phyloP scores from a whole-genome alignment of 2,888 invertebrate species.

The Polia nebulosa region DNA sequence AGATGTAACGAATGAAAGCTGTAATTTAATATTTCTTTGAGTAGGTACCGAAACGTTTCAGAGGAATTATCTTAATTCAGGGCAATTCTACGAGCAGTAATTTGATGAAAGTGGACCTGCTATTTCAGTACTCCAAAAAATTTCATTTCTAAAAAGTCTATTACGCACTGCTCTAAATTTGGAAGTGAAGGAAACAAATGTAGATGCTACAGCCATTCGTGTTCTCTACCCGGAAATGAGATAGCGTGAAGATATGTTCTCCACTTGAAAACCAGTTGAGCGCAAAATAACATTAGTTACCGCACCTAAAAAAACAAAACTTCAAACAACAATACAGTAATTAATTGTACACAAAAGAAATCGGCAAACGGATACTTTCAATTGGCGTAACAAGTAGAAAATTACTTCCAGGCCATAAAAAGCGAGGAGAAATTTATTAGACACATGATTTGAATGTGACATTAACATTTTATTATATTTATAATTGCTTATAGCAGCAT shows the following conservation, averaged over 20 bases:
- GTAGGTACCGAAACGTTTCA: conserved; percentile 20
- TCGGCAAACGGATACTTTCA: conserved; percentile 75
- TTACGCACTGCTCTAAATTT: conserved; percentile 45
- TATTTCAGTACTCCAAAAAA: background rate
- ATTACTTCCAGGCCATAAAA: conserved; percentile 77
- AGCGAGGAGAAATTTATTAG: conserved; percentile 81
- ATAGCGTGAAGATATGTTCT: conserved; percentile 51
- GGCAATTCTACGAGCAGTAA: conserved; percentile 13
- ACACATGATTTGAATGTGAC: conserved; percentile 79
- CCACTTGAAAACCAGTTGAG: conserved; percentile 49
- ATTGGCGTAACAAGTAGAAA: conserved; percentile 79
- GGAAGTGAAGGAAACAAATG: conserved; percentile 35
- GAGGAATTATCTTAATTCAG: conserved; percentile 28
- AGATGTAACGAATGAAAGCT: conserved; percentile 50
- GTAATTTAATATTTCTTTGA: conserved; percentile 42
- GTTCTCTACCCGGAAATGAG: conserved; percentile 38
- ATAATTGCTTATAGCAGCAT: conserved; percentile 77
- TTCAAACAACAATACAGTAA: conserved; percentile 58
- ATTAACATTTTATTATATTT: conserved; percentile 76
- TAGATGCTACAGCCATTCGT: conserved; percentile 30
- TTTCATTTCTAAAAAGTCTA: conserved; percentile 4
- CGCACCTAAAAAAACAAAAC: conserved; percentile 44
- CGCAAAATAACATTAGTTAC: conserved; percentile 52
- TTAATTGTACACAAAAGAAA: conserved; percentile 68
- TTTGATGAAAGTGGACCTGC: background rate